phyloP scores from a whole-genome alignment of 23 tunicate genomes.

The Diplosoma virens region DNA sequence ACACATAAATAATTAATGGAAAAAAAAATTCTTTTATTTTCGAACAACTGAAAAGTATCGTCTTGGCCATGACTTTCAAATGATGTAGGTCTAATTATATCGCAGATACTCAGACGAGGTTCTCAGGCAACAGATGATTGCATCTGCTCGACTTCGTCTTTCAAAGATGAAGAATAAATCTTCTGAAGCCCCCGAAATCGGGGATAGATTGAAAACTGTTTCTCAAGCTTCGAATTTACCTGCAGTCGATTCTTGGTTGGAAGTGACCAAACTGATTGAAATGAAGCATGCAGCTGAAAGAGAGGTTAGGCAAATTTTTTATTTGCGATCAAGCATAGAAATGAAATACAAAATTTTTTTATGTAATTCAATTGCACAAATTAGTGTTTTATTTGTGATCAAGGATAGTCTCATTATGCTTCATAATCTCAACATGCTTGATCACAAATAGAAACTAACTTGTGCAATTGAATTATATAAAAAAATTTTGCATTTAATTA shows the following conservation, averaged over 20 bases:
- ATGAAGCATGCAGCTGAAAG: slow-evolving; percentile 67
- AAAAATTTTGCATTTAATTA: neutral
- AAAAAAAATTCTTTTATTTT: no score
- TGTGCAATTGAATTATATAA: neutral
- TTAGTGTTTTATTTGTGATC: neutral
- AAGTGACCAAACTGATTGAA: slow-evolving; percentile 55
- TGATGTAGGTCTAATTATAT: no score
- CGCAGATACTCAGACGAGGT: slow-evolving; percentile 58
- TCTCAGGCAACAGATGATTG: slow-evolving; percentile 52
- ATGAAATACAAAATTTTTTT: no score
- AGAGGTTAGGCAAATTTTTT: slow-evolving; percentile 25
- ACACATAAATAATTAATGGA: no score
- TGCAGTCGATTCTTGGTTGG: slow-evolving; percentile 78
- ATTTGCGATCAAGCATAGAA: no score
- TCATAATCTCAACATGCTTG: no score
- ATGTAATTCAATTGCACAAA: no score
- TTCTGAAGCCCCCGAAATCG: slow-evolving; percentile 18
- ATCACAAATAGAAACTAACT: no score
- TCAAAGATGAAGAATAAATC: slow-evolving; percentile 17
- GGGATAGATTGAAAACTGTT: slow-evolving; percentile 36
- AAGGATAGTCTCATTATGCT: neutral
- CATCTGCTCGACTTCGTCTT: slow-evolving; percentile 28
- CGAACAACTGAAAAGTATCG: no score
- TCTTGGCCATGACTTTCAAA: no score
- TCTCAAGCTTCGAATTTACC: slow-evolving; percentile 65